These are phyloP conservation scores for Leptopterna dolabrata DNA, from an alignment of 2,888 invertebrate genomes.

Conservation along the genomic window DNA sequence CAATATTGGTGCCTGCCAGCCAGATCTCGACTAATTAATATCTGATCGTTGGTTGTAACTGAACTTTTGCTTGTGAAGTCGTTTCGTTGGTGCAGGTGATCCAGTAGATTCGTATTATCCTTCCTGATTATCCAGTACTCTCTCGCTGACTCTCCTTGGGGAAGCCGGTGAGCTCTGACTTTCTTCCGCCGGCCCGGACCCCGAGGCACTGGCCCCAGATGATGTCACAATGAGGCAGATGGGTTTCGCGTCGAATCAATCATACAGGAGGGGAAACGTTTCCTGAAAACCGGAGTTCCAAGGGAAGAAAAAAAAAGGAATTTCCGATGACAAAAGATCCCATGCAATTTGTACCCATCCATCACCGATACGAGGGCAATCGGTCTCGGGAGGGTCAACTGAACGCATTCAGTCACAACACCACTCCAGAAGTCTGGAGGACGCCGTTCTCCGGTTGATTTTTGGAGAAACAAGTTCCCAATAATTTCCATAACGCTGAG, in stretches of 20 bases:
- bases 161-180: background rate
- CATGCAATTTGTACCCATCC: constrained; percentile 39
- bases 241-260: constrained; percentile 36
- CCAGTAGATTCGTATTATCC: too few relatives aligned
- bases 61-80: too few relatives aligned
- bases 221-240: constrained; percentile 40
- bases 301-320: background rate
- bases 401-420: constrained; percentile 40
- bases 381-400: background rate
- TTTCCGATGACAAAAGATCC: background rate
- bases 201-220: background rate
- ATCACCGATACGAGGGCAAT: constrained; percentile 28
- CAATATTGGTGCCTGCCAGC: too few relatives aligned
- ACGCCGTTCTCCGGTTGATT: background rate
- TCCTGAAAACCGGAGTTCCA: constrained; percentile 23
- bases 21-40: too few relatives aligned
- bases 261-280: constrained; percentile 23
- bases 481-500: background rate
- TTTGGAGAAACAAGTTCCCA: background rate
- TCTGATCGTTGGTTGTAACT: too few relatives aligned
- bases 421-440: constrained; percentile 1
- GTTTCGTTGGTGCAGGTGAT: too few relatives aligned
- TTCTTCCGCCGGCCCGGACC: background rate
- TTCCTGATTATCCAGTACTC: background rate
- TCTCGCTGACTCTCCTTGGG: background rate